Evolutionary conservation across 1,140 invertebrate genomes (phyloP), one percentile per base, ranked within the genome.

Genomic region (Sycophaga agraensis): DNA sequence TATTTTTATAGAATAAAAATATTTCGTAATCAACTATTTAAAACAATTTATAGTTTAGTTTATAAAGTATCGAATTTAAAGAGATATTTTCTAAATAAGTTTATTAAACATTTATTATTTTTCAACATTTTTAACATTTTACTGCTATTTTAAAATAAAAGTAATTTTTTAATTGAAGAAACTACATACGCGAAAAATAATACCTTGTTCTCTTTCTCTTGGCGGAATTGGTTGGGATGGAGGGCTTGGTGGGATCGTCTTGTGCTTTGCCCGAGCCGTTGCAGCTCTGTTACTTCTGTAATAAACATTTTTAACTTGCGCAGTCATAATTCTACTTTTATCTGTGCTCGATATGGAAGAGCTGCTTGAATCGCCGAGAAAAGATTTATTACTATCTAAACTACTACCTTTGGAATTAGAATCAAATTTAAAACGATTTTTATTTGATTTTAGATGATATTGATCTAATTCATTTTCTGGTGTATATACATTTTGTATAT

Each of bases 191-290:
- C 11, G 5, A 31, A 31, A 11, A 31, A 6, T 31, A 22, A 61
- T 71, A 85, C 87, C 89, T 85, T 91, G 89, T 75, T 91, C 89
- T 67, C 87, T 84, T 69, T 89, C 87, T 73, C 87, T 89, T 26
- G 77, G 75, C 3, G 78, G 68, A 69, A 73, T 66, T 65, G 68
- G 68, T 56, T 77, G 74, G 19, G 75, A 74, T 34, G 83, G 64
- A 66, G 81, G 59, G 80, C 81, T 71, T 71, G 84, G 70, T 73
- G 81, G 54, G 73, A 80, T 64, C 22, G 40, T 65, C 70, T 81
- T 83, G 31, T 80, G 78, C 59, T 86, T 88, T 4, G 74, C 78
- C 74, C 85, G 82, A 8, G 85, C 86, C 11, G 86, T 88, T 7
- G 84, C 83, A 12, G 87, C 86, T 69, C 87, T 79, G 64, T 82